These are phyloP conservation scores for Diabrotica balteata DNA, from an alignment of 2,888 invertebrate species.

Conservation along the genomic window DNA sequence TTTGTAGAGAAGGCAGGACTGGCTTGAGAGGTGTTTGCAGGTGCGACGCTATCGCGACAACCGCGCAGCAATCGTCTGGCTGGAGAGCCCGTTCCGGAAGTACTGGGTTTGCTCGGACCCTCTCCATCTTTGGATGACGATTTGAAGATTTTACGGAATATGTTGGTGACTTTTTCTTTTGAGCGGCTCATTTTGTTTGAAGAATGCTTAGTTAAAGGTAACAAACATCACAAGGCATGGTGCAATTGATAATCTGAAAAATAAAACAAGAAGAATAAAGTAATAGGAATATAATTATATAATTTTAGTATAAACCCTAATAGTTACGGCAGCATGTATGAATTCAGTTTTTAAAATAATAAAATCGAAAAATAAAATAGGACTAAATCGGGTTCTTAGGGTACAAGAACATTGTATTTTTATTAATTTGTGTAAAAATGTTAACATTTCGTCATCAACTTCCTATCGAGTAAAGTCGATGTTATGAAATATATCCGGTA, in stretches of 20 bases:
- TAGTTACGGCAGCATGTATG: too few relatives aligned
- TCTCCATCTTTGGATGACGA: slow-evolving; percentile 74
- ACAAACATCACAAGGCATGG: slow-evolving; percentile 4
- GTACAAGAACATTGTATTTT: too few relatives aligned
- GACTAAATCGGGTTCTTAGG: too few relatives aligned
- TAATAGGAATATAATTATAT: too few relatives aligned
- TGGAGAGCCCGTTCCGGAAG: slow-evolving; percentile 60
- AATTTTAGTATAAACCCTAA: too few relatives aligned
- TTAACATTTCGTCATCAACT: too few relatives aligned
- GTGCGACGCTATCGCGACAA: slow-evolving; percentile 57
- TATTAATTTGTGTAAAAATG: too few relatives aligned
- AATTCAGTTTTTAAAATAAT: too few relatives aligned
- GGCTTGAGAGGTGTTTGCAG: slow-evolving; percentile 53
- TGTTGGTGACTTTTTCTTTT: slow-evolving; percentile 82
- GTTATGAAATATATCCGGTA: too few relatives aligned
- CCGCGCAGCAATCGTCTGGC: slow-evolving; percentile 50
- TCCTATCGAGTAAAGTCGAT: too few relatives aligned
- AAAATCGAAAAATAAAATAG: too few relatives aligned
- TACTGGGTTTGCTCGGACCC: slow-evolving; percentile 58
- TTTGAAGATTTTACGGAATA: slow-evolving; percentile 79
- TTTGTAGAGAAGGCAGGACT: slow-evolving; percentile 54
- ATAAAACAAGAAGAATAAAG: not conserved
- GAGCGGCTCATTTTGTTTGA: slow-evolving; percentile 72
- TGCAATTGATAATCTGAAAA: not conserved
- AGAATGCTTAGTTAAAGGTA: slow-evolving; percentile 11